phyloP scores from a whole-genome alignment of 2,797 vertebrate species.

The Phataginus tricuspis region DNA sequence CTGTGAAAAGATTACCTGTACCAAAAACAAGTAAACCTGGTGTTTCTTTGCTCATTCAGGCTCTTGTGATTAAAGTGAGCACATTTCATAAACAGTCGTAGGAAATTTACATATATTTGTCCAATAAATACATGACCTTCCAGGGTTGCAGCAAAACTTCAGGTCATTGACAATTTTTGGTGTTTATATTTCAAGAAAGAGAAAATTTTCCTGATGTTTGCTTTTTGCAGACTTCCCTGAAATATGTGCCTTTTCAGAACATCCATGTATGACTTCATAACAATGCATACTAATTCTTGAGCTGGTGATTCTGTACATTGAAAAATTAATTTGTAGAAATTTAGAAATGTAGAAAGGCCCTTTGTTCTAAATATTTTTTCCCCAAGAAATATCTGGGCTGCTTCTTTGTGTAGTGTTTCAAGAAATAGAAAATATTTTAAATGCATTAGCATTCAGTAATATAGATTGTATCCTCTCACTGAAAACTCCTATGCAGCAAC shows the following conservation, averaged over 20 bases:
- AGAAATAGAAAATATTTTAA: conserved; percentile 30
- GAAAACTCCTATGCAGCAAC: not conserved
- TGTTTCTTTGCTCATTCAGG: not conserved
- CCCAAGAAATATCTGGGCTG: not conserved
- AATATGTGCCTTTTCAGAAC: not conserved
- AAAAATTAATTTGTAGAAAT: conserved; percentile 47
- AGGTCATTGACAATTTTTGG: not conserved
- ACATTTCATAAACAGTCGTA: not conserved
- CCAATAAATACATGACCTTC: not conserved
- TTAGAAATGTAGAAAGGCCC: conserved; percentile 24
- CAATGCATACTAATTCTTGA: not conserved
- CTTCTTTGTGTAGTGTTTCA: conserved; percentile 23
- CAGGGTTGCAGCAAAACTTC: not conserved
- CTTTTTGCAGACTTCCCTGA: not conserved
- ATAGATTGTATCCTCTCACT: not conserved
- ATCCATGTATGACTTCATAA: not conserved
- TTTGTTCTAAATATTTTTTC: not conserved
- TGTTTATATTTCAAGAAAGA: not conserved
- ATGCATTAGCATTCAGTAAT: not conserved
- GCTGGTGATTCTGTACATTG: not conserved
- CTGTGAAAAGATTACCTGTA: not conserved
- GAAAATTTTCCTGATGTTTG: not conserved
- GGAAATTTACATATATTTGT: not conserved
- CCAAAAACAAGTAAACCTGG: not conserved
- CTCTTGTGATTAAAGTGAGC: not conserved